phyloP scores from a whole-genome alignment of 2,888 invertebrate species.

The Petrolisthes cinctipes region DNA sequence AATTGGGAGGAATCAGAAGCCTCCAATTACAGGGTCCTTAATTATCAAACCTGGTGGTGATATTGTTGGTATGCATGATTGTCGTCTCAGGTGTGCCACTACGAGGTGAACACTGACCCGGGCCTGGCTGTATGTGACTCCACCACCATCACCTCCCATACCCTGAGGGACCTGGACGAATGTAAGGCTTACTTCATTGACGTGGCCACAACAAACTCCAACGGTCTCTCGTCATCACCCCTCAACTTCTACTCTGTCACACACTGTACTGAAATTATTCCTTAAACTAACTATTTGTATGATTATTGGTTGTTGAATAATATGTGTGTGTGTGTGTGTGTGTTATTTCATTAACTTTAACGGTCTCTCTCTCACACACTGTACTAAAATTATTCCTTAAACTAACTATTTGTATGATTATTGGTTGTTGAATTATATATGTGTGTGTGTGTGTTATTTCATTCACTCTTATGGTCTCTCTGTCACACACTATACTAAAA shows the following conservation, averaged over 20 bases:
- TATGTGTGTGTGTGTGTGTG: too few species aligned
- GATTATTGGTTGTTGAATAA: too few species aligned
- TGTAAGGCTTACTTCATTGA: conserved; percentile 38
- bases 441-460: too few species aligned
- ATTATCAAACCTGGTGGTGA: not conserved
- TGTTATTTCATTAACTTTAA: too few species aligned
- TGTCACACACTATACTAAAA: conserved; percentile 1
- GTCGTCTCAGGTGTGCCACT: conserved; percentile 25
- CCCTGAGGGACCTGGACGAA: not conserved
- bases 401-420: too few species aligned
- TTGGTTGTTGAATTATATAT: too few species aligned
- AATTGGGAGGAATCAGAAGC: too few species aligned
- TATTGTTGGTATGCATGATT: not conserved
- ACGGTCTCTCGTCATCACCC: not conserved
- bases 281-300: not conserved
- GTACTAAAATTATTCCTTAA: too few species aligned
- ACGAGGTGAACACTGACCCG: conserved; percentile 35
- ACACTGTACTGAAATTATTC: not conserved
- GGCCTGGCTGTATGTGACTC: not conserved
- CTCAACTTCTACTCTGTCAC: conserved; percentile 34
- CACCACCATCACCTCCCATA: not conserved
- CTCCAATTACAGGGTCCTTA: too few species aligned
- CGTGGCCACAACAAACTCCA: not conserved
- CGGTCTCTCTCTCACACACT: too few species aligned
- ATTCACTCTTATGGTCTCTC: not conserved